phyloP scores from a whole-genome alignment of 2,113 vertebrate genomes.

The Anarhynchus alexandrinus region DNA sequence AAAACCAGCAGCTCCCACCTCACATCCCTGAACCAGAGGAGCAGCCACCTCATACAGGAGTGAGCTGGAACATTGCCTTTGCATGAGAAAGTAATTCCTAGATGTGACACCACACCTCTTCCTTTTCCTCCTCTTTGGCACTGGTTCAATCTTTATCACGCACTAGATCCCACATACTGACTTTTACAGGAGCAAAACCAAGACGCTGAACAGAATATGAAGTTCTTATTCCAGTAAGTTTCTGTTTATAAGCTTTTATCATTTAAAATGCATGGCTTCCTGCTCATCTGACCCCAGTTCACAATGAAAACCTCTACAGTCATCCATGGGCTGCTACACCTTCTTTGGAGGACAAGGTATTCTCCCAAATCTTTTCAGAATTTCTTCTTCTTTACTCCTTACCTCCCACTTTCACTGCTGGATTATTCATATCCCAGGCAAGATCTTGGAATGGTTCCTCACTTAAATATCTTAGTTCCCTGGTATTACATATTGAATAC shows the following conservation, averaged over 20 bases:
- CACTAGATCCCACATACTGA: not conserved
- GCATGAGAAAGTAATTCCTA: not conserved
- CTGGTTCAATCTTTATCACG: not conserved
- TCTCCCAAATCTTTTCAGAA: not conserved
- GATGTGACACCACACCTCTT: not conserved
- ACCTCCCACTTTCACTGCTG: not conserved
- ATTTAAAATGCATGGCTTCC: not conserved
- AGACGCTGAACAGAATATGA: not conserved
- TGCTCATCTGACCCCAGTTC: not conserved
- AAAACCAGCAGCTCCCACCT: not conserved
- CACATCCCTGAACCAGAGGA: not conserved
- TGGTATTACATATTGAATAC: not conserved
- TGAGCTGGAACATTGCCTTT: not conserved
- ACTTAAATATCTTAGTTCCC: not conserved
- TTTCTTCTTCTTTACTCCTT: not conserved
- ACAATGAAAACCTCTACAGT: not conserved
- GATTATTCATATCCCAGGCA: not conserved
- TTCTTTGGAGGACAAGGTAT: not conserved
- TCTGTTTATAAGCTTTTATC: not conserved
- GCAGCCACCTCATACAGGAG: not conserved
- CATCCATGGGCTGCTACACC: not conserved
- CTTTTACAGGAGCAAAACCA: not conserved
- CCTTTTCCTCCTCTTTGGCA: not conserved
- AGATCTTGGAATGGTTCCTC: not conserved
- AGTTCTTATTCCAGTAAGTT: not conserved